Base-by-base conservation (phyloP, 2,797 vertebrate genomes). In the Cetoscarus ocellatus region DNA sequence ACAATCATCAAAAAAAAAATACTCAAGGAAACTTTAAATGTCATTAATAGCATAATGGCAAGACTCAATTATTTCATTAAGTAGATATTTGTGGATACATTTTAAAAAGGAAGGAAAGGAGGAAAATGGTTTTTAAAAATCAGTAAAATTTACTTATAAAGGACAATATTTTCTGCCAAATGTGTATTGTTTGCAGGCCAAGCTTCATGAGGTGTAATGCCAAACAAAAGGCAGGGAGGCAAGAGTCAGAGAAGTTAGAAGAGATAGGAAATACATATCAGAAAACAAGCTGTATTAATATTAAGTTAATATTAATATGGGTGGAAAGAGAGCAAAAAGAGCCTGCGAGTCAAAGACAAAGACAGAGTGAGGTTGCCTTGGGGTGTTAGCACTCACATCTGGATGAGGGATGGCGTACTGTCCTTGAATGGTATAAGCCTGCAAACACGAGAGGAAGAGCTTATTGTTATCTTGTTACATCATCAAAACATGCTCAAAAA, bases 351-450 rank as follows among this genome's bases (percentile, higher is more conserved):
- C 50, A 72, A 40, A 86, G 88, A 82, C 84, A 83, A 17, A 53
- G 19, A 71, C 59, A 77, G 77, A 58, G 58, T 64, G 73, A 55
- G 38, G 38, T 73, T 79, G 88, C 61, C 74, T 77, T 2, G 1
- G 10, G 52, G 73, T 61, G 59, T 73, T 57, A 71, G 77, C 85
- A 99, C 97, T 99, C 96, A 99, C 98, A 93, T 99, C 97, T 78
- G 97, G 98, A 94, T 99, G 98, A 75, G 98, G 97, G 92, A 99
- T 98, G 91, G 97, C 97, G 10, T 99, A 99, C 88, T 99, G 98
- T 96, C 98, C 98, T 95, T 99, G 98, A 93, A 99, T 98, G 83
- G 98, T 97, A 87, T 99, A 99, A 90, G 97, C 97, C 98, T 99
- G 93, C 38, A 88, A 92, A 89, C 70, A 83, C 6, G 54, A 87